Conservation (phyloP, 2,888 invertebrate genomes). For the Diabrotica balteata region DNA sequence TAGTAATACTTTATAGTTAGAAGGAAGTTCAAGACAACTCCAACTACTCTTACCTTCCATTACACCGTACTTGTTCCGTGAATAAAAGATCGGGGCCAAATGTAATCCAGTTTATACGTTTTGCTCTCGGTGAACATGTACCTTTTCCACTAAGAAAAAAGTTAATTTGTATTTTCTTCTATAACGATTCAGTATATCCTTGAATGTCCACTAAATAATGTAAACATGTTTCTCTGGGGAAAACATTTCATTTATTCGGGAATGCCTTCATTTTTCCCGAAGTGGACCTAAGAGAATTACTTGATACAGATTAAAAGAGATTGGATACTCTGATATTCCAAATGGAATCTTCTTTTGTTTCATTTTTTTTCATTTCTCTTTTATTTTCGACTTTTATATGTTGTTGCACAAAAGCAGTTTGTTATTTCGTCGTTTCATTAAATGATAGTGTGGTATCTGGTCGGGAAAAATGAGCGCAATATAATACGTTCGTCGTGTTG, state of each 20-base stretch:
- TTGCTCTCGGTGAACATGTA: constrained; percentile 13
- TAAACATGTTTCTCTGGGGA: constrained; percentile 54
- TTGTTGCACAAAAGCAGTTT: constrained; percentile 33
- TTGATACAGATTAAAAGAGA: constrained; percentile 62
- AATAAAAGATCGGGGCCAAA: constrained; percentile 15
- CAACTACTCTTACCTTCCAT: constrained; percentile 5
- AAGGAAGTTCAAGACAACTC: neutral
- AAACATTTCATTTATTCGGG: constrained; percentile 60
- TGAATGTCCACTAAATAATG: constrained; percentile 56
- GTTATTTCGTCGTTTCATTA: constrained; percentile 14
- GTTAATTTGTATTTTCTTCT: constrained; percentile 37
- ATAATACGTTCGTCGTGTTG: too few species aligned
- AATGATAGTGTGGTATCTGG: constrained; percentile 2
- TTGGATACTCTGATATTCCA: constrained; percentile 58
- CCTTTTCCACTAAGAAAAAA: constrained; percentile 23
- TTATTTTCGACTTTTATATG: constrained; percentile 45
- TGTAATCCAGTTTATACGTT: constrained; percentile 19
- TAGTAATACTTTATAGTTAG: constrained; percentile 7
- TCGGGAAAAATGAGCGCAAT: too few species aligned
- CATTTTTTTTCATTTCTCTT: constrained; percentile 45
- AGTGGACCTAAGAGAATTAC: constrained; percentile 60
- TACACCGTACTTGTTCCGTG: constrained; percentile 8
- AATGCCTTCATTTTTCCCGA: constrained; percentile 60
- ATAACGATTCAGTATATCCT: constrained; percentile 42
- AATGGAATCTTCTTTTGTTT: constrained; percentile 54